phyloP scores from a whole-genome alignment of 2,797 vertebrate genomes.

The Notolepis coatsorum region DNA sequence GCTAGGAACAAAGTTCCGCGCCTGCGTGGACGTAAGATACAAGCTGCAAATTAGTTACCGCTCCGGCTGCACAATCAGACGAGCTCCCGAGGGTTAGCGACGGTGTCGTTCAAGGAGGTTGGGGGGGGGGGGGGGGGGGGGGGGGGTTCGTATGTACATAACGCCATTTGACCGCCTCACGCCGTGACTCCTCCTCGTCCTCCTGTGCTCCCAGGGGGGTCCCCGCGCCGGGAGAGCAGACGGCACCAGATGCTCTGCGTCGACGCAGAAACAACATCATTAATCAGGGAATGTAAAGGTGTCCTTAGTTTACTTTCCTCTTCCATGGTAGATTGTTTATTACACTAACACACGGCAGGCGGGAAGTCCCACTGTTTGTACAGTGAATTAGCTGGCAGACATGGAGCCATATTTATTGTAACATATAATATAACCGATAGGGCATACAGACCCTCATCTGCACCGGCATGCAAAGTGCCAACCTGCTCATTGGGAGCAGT shows the following conservation, averaged over 20 bases:
- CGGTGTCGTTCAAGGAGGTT: slow-evolving; percentile 44
- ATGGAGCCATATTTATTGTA: too few species aligned
- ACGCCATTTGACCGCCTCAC: slow-evolving; percentile 43
- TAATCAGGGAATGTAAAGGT: slow-evolving; percentile 56
- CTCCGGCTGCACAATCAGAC: slow-evolving; percentile 71
- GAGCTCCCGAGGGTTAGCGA: slow-evolving; percentile 75
- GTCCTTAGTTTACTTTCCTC: slow-evolving; percentile 42
- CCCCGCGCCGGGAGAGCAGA: not conserved
- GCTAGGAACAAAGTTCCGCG: too few species aligned
- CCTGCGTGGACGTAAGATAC: slow-evolving; percentile 51
- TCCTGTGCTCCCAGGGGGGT: slow-evolving; percentile 19
- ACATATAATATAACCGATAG: too few species aligned
- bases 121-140: slow-evolving; percentile 20
- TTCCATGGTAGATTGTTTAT: slow-evolving; percentile 25
- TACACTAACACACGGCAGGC: slow-evolving; percentile 4
- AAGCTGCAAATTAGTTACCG: slow-evolving; percentile 72
- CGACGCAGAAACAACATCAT: slow-evolving; percentile 45
- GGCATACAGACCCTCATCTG: too few species aligned
- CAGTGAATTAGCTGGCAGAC: slow-evolving; percentile 24
- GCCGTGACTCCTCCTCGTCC: not conserved
- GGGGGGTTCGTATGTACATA: slow-evolving; percentile 36
- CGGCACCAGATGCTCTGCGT: slow-evolving; percentile 45
- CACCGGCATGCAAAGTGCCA: too few species aligned
- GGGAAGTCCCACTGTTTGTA: slow-evolving; percentile 20
- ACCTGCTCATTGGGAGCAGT: too few species aligned